Percentiles rank a stretch among this genome's conserved stretches.
Evolutionary conservation across 1,140 invertebrate species (phyloP).

Genomic region (Saccostrea cuccullata): DNA sequence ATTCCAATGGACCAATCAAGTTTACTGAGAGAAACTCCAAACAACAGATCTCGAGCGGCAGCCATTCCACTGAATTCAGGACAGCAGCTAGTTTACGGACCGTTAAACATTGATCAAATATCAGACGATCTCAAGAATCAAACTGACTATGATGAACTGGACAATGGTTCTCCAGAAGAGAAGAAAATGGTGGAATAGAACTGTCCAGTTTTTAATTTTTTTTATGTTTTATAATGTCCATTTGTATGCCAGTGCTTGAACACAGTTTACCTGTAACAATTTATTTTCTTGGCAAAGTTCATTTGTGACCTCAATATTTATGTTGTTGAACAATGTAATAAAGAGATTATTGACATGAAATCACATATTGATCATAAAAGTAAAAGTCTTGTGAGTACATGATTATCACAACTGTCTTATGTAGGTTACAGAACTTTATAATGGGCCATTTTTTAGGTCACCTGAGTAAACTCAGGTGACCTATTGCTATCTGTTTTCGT

Average conservation of each 20-base stretch:
- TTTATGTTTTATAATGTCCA: background rate
- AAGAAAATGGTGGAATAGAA: background rate
- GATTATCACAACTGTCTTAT: too few relatives aligned
- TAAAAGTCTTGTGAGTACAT: too few relatives aligned
- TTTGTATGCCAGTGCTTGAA: background rate
- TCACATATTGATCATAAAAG: too few relatives aligned
- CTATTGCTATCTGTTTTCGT: too few relatives aligned
- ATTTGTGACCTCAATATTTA: too few relatives aligned
- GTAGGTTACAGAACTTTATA: too few relatives aligned
- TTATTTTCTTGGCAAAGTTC: too few relatives aligned
- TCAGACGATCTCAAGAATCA: conserved; percentile 1
- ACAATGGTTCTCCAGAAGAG: background rate
- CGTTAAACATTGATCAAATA: background rate
- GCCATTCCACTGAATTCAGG: conserved; percentile 15
- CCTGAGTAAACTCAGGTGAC: too few relatives aligned
- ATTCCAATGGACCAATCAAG: background rate
- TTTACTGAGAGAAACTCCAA: background rate
- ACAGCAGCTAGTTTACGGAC: background rate
- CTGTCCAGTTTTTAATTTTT: background rate
- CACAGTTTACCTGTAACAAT: too few relatives aligned
- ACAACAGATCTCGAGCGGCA: background rate
- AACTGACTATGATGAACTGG: conserved; percentile 22
- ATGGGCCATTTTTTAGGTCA: too few relatives aligned
- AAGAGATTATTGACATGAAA: too few relatives aligned
- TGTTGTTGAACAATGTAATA: too few relatives aligned